Evolutionary conservation across 1,140 invertebrate species (phyloP), one percentile per base, ranked within the genome.

Genomic region (Zaprionus inermis): DNA sequence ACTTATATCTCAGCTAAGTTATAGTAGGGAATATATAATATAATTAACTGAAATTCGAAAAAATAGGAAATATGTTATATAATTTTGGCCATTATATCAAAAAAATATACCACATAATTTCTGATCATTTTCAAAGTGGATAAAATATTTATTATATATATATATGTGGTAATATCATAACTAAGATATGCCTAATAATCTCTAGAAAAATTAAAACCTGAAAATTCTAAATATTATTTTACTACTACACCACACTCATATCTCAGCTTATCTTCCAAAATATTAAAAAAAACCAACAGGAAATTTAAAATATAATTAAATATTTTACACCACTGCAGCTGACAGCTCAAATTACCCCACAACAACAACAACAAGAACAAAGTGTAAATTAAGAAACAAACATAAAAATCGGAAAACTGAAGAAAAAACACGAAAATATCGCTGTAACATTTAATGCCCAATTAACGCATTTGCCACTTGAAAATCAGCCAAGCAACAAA

Each of bases 391-490:
- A 56, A 56, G 24, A n/a, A 46, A 9, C 28, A 58, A 34, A 44
- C 36, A 24, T 67, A 34, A 64, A 64, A 64, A 49, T 16, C 18
- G 44, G 10, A 22, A 49, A 20, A 71, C 24, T 38, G 41, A 3
- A 41, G 1, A 44, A 44, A 41, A 41, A 41, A 41, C 9, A 36
- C 34, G 11, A 44, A n/a, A 67, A 64, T 64, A 41, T 61, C 34
- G 38, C 54, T 46, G 57, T 38, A 76, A 64, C 82, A 88, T 88
- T 83, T 89, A 77, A 88, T 88, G 83, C 76, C 79, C 83, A 89
- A 88, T 88, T 88, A 89, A 88, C 83, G 83, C 67, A 88, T 88
- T 88, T 88, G 81, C 73, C 79, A 88, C 83, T 88, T 88, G 36
- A 79, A 49, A 72, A 70, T 55, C 79, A 78, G 58, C 80, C 72